Percentiles rank a stretch among this genome's conserved stretches.
Evolutionary conservation across 2,888 invertebrate genomes (phyloP).

Genomic region (Hecatera dysodea): DNA sequence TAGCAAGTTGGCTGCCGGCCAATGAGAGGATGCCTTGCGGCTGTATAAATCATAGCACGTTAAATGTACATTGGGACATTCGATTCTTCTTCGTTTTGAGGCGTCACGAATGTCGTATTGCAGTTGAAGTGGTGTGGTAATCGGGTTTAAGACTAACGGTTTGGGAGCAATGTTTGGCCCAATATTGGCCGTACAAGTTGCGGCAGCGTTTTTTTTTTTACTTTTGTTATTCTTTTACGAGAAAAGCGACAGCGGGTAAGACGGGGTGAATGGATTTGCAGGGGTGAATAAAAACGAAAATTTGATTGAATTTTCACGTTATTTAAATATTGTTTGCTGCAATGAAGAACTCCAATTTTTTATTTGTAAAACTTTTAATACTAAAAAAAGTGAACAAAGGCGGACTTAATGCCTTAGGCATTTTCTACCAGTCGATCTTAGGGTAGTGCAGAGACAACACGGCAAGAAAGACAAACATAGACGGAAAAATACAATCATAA

Average conservation of each 20-base stretch:
- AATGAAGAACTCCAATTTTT: too few relatives aligned
- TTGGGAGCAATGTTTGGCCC: constrained; percentile 6
- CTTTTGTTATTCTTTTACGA: neutral
- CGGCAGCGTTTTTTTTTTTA: neutral
- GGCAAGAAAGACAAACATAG: too few relatives aligned
- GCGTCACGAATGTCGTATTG: constrained; percentile 63
- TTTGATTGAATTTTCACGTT: too few relatives aligned
- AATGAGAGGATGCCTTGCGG: constrained; percentile 71
- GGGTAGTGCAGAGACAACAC: too few relatives aligned
- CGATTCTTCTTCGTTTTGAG: constrained; percentile 56
- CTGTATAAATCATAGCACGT: constrained; percentile 76
- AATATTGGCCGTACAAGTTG: constrained; percentile 19
- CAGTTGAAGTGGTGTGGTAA: constrained; percentile 39
- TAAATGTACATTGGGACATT: constrained; percentile 69
- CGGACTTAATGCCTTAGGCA: too few relatives aligned
- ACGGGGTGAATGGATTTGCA: too few relatives aligned
- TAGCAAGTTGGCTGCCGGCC: constrained; percentile 77
- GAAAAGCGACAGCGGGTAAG: neutral
- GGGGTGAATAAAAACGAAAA: too few relatives aligned
- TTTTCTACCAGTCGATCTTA: too few relatives aligned
- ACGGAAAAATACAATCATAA: too few relatives aligned
- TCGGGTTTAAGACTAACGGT: constrained; percentile 12
- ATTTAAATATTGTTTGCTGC: too few relatives aligned
- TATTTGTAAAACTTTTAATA: too few relatives aligned
- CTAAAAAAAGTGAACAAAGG: too few relatives aligned